A percentile compares a stretch with the other conserved stretches of the same genome.
Conservation (phyloP, 2,888 invertebrate species). For the Ypsolopha scabrella region DNA sequence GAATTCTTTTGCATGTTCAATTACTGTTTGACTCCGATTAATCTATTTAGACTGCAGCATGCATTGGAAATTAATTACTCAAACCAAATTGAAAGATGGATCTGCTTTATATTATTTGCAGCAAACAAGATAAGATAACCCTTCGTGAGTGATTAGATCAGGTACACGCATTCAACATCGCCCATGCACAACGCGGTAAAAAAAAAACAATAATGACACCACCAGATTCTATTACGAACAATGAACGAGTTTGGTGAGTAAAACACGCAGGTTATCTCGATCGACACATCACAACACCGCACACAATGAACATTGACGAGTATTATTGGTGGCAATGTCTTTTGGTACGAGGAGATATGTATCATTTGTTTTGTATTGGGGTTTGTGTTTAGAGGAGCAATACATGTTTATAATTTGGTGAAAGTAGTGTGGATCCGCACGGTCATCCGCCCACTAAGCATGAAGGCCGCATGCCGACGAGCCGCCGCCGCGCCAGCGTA, state of each 20-base stretch:
- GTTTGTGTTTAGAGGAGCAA: conserved; percentile 12
- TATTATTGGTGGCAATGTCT: background rate
- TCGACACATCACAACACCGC: background rate
- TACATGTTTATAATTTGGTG: conserved; percentile 19
- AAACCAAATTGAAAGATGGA: too few relatives aligned
- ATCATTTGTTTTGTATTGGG: background rate
- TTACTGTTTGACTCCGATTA: background rate
- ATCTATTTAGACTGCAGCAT: background rate
- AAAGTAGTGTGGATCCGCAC: conserved; percentile 39
- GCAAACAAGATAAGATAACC: too few relatives aligned
- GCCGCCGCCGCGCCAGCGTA: background rate
- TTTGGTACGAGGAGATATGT: background rate
- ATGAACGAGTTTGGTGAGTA: background rate
- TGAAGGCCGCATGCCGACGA: conserved; percentile 36
- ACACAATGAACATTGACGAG: background rate
- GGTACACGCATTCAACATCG: too few relatives aligned
- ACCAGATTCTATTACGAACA: too few relatives aligned
- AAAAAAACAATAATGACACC: too few relatives aligned
- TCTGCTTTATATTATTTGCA: too few relatives aligned
- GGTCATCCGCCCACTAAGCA: conserved; percentile 52
- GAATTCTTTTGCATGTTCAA: background rate
- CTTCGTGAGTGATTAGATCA: too few relatives aligned
- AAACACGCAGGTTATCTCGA: too few relatives aligned
- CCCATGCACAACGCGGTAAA: too few relatives aligned
- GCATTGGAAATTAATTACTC: too few relatives aligned